phyloP scores from a whole-genome alignment of 2,113 vertebrate species.

The Nestor notabilis region DNA sequence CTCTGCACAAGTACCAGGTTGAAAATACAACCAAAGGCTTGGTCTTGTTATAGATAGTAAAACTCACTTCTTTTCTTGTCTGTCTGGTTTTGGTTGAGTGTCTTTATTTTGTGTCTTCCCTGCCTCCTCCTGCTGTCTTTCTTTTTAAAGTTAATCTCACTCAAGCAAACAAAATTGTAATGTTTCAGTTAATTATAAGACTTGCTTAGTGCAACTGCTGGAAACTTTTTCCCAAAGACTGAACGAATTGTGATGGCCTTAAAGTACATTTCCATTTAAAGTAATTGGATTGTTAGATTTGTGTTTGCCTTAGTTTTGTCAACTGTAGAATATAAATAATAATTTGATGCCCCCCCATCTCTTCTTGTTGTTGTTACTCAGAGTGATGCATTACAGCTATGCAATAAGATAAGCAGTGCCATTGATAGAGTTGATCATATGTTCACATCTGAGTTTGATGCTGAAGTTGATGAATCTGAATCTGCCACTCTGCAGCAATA shows the following conservation, averaged over 20 bases:
- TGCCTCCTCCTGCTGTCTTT: background rate
- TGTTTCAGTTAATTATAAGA: background rate
- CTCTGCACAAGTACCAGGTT: background rate
- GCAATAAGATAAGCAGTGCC: slow-evolving; percentile 90
- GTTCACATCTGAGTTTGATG: slow-evolving; percentile 92
- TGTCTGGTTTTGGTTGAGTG: background rate
- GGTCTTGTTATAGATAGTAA: background rate
- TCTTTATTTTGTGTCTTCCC: background rate
- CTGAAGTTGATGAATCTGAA: slow-evolving; percentile 92
- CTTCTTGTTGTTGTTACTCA: slow-evolving; percentile 60
- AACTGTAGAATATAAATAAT: background rate
- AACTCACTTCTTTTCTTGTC: background rate
- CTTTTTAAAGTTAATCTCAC: background rate
- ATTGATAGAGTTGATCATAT: slow-evolving; percentile 94
- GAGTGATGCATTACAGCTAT: slow-evolving; percentile 92
- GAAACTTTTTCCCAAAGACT: background rate
- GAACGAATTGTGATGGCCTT: background rate
- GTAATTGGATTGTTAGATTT: background rate
- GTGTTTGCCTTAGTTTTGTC: background rate
- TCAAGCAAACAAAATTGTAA: background rate
- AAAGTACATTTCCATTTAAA: background rate
- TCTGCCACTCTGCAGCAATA: slow-evolving; percentile 92
- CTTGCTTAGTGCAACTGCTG: background rate
- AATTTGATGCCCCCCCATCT: background rate
- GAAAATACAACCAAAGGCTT: background rate